Percentiles rank a stretch among this genome's conserved stretches.
phyloP scores from a whole-genome alignment of 2,797 vertebrate genomes.

The Sorex maritimensis region DNA sequence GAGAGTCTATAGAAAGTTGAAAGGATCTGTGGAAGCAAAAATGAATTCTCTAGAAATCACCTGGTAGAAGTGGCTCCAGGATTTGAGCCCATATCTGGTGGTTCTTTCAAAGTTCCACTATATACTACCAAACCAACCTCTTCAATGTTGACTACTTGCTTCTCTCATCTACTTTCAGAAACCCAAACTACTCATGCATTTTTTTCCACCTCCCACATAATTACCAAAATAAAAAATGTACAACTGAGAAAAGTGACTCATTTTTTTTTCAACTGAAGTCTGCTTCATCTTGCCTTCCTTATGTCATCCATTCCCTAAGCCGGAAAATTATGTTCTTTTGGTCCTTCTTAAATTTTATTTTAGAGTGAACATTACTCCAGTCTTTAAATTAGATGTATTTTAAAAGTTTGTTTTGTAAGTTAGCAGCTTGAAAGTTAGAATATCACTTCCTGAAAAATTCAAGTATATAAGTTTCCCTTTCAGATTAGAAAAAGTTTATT shows the following conservation, averaged over 20 bases:
- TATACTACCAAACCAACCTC: neutral
- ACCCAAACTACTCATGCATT: constrained; percentile 63
- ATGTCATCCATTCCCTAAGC: constrained; percentile 48
- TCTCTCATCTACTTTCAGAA: constrained; percentile 60
- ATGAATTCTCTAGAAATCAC: neutral
- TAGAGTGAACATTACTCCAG: constrained; percentile 25
- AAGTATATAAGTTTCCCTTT: neutral
- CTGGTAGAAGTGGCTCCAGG: neutral
- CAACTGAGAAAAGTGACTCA: constrained; percentile 80
- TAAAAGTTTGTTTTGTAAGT: constrained; percentile 67
- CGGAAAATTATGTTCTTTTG: constrained; percentile 66
- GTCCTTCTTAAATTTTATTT: constrained; percentile 66
- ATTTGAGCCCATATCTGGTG: neutral
- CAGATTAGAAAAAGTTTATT: neutral
- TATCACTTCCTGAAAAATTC: constrained; percentile 64
- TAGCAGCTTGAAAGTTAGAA: constrained; percentile 70
- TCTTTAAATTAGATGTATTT: constrained; percentile 59
- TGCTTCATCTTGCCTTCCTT: constrained; percentile 70
- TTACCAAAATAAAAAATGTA: constrained; percentile 77
- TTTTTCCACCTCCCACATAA: constrained; percentile 74
- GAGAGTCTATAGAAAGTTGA: constrained; percentile 28
- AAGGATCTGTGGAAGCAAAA: neutral
- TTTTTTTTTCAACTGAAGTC: constrained; percentile 62
- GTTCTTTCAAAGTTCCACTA: constrained; percentile 14
- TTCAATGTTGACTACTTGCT: neutral